Conservation (phyloP, 2,888 invertebrate species). For the Phengaris arion region DNA sequence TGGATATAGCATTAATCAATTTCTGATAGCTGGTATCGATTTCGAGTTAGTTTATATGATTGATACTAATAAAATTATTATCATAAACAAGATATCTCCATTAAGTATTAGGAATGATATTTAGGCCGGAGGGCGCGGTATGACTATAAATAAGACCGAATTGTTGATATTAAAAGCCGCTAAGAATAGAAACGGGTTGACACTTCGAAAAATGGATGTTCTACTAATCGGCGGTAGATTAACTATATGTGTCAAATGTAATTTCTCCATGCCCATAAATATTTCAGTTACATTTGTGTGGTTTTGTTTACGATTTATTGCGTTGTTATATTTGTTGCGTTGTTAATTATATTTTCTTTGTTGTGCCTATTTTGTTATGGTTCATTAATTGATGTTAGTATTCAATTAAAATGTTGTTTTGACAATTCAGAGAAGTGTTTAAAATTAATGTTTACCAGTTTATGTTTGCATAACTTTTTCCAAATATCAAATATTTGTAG, state of each 20-base stretch:
- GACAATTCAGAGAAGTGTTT: background rate
- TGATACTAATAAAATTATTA: slow-evolving; percentile 55
- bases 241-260: slow-evolving; percentile 24
- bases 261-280: slow-evolving; percentile 18
- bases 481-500: too few relatives aligned
- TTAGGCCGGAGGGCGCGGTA: slow-evolving; percentile 43
- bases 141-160: slow-evolving; percentile 32
- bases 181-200: slow-evolving; percentile 25
- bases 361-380: background rate
- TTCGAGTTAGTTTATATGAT: slow-evolving; percentile 47
- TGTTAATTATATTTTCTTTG: slow-evolving; percentile 22
- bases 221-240: slow-evolving; percentile 19
- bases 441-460: background rate
- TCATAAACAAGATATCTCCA: slow-evolving; percentile 78
- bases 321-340: background rate
- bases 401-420: background rate
- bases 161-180: slow-evolving; percentile 18
- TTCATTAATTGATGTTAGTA: background rate
- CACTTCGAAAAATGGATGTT: slow-evolving; percentile 20
- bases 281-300: background rate
- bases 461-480: too few relatives aligned
- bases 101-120: slow-evolving; percentile 61
- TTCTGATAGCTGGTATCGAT: slow-evolving; percentile 54
- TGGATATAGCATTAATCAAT: slow-evolving; percentile 58
- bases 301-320: slow-evolving; percentile 24